phyloP scores from a whole-genome alignment of 2,113 vertebrate species.

The Alexandromys fortis region DNA sequence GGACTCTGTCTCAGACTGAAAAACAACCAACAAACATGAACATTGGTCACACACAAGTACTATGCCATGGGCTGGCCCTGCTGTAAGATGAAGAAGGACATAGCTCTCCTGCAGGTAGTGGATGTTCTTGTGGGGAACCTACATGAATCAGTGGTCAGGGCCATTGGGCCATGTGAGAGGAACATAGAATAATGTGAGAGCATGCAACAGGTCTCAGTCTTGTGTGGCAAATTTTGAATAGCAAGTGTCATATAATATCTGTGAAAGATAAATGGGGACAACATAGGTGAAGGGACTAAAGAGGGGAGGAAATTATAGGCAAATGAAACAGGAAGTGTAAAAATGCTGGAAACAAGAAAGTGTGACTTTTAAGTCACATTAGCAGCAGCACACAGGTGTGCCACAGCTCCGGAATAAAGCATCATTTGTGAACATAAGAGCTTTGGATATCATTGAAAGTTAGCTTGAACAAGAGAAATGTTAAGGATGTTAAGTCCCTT shows the following conservation, averaged over 20 bases:
- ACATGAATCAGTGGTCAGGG: background rate
- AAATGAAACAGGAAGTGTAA: background rate
- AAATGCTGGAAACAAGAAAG: background rate
- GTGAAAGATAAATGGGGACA: background rate
- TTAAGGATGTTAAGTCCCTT: background rate
- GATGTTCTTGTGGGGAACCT: fast-evolving
- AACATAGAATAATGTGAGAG: background rate
- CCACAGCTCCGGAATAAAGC: background rate
- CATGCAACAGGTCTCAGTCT: background rate
- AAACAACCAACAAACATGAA: background rate
- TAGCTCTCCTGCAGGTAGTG: background rate
- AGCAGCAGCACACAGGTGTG: background rate
- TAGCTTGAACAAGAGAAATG: background rate
- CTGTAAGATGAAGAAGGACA: background rate
- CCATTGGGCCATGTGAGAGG: background rate
- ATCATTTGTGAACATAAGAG: background rate
- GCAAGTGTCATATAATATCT: background rate
- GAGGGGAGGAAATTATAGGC: background rate
- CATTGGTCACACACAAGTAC: background rate
- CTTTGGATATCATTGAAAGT: background rate
- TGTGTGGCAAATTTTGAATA: background rate
- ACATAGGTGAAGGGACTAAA: background rate
- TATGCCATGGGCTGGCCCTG: background rate
- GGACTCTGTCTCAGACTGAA: background rate
- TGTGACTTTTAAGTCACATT: background rate